Evolutionary conservation across 2,113 vertebrate species (phyloP).

Genomic region (Plecturocebus donacophilus): DNA sequence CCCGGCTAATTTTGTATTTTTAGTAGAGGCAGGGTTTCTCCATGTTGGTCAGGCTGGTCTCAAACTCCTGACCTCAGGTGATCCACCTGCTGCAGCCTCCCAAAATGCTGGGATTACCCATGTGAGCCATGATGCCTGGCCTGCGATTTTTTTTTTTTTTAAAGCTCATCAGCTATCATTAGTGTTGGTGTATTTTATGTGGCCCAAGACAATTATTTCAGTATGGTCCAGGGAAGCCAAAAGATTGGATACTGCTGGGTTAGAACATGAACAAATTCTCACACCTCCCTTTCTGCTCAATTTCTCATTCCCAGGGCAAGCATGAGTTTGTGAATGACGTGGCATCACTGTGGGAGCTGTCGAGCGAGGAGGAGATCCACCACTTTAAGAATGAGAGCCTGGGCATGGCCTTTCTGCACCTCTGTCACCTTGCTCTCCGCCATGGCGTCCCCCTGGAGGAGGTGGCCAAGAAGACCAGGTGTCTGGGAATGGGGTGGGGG

Average conservation of each 20-base stretch:
- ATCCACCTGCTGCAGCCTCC: too few relatives aligned
- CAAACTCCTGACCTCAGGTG: too few relatives aligned
- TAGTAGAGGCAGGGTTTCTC: too few relatives aligned
- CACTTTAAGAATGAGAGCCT: constrained; percentile 94
- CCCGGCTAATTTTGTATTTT: too few relatives aligned
- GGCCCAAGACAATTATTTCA: too few relatives aligned
- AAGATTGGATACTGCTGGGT: not conserved
- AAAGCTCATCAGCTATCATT: too few relatives aligned
- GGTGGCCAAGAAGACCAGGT: constrained; percentile 91
- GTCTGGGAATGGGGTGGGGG: not conserved
- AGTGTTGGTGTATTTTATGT: too few relatives aligned
- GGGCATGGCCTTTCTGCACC: constrained; percentile 95
- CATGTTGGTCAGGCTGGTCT: too few relatives aligned
- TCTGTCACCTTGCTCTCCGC: constrained; percentile 88
- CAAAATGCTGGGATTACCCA: too few relatives aligned
- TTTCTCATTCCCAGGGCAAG: constrained; percentile 86
- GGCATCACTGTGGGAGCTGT: constrained; percentile 83
- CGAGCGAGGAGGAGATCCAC: constrained; percentile 86
- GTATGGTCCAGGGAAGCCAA: not conserved
- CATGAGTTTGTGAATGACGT: constrained; percentile 93
- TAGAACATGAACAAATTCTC: not conserved
- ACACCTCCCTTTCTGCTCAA: not conserved
- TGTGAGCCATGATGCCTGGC: too few relatives aligned
- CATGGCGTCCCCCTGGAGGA: constrained; percentile 87
- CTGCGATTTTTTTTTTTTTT: too few relatives aligned